phyloP scores from a whole-genome alignment of 2,888 invertebrate genomes.

The Andricus curvator region DNA sequence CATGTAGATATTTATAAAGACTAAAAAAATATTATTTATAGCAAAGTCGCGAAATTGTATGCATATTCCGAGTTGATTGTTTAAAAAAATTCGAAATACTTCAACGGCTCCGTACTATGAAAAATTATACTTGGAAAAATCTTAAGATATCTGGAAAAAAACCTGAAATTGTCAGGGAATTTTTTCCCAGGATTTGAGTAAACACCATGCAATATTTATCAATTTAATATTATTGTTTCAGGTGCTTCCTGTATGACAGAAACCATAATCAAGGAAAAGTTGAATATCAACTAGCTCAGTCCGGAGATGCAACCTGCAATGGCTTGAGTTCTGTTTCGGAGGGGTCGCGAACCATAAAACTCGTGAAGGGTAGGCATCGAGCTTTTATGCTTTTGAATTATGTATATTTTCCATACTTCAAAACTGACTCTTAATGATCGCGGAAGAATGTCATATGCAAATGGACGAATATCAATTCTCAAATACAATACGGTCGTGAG shows the following conservation, averaged over 20 bases:
- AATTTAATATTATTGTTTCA: constrained; percentile 67
- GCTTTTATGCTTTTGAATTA: constrained; percentile 39
- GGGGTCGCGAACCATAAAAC: constrained; percentile 88
- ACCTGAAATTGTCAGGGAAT: too few relatives aligned
- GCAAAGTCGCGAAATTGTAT: too few relatives aligned
- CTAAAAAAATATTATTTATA: too few relatives aligned
- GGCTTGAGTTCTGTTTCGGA: constrained; percentile 87
- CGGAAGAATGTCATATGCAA: constrained; percentile 39
- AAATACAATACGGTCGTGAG: constrained; percentile 9
- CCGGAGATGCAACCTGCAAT: constrained; percentile 89
- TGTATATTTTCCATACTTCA: constrained; percentile 38
- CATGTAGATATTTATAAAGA: too few relatives aligned
- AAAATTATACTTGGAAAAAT: too few relatives aligned
- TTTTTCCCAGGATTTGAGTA: too few relatives aligned
- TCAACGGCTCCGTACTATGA: too few relatives aligned
- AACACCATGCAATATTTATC: constrained; percentile 19
- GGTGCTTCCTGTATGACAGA: constrained; percentile 87
- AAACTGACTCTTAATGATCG: constrained; percentile 38
- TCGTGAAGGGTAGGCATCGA: constrained; percentile 83
- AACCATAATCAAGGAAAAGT: constrained; percentile 77
- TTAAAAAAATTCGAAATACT: too few relatives aligned
- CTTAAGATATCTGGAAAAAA: too few relatives aligned
- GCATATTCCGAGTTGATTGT: too few relatives aligned
- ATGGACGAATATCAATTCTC: constrained; percentile 33
- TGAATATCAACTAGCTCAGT: constrained; percentile 86